These are phyloP conservation scores for Polia nebulosa DNA, from an alignment of 2,888 invertebrate genomes.

Conservation along the genomic window DNA sequence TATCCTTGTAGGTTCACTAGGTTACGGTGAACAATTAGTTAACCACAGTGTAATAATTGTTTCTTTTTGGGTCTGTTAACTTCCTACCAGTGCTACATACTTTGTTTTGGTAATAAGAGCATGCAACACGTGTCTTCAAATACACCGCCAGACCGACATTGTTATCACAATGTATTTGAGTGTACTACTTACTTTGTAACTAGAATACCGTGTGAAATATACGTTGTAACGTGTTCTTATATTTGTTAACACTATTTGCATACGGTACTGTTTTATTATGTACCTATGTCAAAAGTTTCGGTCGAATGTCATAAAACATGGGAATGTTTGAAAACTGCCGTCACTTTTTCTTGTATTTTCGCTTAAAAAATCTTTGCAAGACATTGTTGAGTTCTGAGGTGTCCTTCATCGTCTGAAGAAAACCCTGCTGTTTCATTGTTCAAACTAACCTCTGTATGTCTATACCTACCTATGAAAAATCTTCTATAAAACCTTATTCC, in stretches of 20 bases:
- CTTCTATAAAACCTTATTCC: no score
- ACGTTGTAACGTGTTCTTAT: conserved; percentile 53
- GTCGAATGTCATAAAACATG: neutral
- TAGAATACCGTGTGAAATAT: conserved; percentile 59
- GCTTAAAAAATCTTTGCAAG: no score
- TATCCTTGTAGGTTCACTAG: no score
- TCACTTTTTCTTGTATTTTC: neutral
- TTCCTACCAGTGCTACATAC: conserved; percentile 6
- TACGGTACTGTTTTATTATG: conserved; percentile 28
- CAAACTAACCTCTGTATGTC: no score
- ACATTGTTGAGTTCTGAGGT: no score
- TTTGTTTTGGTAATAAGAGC: conserved; percentile 50
- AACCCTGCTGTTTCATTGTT: no score
- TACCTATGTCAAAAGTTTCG: neutral
- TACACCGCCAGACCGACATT: conserved; percentile 48
- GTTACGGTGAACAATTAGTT: neutral
- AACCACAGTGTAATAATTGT: neutral
- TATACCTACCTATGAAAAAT: no score
- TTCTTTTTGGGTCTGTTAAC: neutral
- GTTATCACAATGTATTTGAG: conserved; percentile 46
- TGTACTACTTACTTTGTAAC: conserved; percentile 58
- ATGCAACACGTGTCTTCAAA: conserved; percentile 65
- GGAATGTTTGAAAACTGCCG: neutral
- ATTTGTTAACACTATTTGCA: conserved; percentile 53
- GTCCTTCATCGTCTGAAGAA: no score